Base-by-base conservation (phyloP, 2,113 vertebrate species). In the Athene cunicularia region DNA sequence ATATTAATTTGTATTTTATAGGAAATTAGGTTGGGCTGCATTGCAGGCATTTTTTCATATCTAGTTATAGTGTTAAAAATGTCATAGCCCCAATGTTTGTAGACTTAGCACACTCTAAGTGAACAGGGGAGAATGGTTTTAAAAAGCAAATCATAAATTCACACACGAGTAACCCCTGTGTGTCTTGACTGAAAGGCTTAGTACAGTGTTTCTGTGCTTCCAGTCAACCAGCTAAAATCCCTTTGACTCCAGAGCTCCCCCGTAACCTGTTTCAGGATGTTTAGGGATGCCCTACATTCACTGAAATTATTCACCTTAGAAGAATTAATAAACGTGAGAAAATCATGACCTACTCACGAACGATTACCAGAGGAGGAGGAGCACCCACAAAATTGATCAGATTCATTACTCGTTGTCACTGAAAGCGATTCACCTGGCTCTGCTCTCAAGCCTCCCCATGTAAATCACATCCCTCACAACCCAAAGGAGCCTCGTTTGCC, bases 1-100 rank as follows among this genome's bases (percentile, higher is more conserved):
- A 94, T 92, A 91, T 56, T 84, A 59, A 91, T 95, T 89, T 94
- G 45, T 59, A 53, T 72, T 94, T 91, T 72, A 60, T 8, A 74
- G 53, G 47, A 90, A 88, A 86, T 83, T 52, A 84, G 32, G n/a
- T 47, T 43, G 52, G 37, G 68, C 68, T 82, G 64, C 55, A 84
- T 76, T 7, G 19, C 75, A 47, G 41, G 35, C 55, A 75, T 74
- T 64, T 94, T 86, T 89, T 71, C 47, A 3, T 70, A 82, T 58
- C 72, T 59, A 84, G 33, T 86, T 81, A 82, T 47, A 58, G 33
- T n/a, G 82, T 92, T 85, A 47, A 86, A 97, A 96, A 92, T 86
- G 68, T 79, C 80, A 90, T 3, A 11, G n/a, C 67, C 19, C 20
- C 1, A 0, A 88, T 72, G 79, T 80, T 58, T 95, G 93, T 94